Conservation (phyloP, 2,113 vertebrate species). For the Phyllopteryx taeniolatus region DNA sequence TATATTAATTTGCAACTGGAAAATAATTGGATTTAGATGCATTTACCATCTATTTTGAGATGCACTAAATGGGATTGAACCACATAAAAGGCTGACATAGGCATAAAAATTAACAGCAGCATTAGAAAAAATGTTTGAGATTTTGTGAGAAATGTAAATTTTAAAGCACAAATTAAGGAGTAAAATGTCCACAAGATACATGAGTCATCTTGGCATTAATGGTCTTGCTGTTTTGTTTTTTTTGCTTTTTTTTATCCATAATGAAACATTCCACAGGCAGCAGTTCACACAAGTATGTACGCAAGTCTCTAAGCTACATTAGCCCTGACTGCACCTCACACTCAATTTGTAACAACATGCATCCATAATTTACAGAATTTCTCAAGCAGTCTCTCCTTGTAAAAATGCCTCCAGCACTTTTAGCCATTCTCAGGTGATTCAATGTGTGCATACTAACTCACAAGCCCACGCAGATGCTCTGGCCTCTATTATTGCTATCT, state of each 20-base stretch:
- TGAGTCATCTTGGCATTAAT: slow-evolving; percentile 3
- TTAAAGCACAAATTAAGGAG: not conserved
- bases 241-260: not conserved
- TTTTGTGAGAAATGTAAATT: not conserved
- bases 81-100: no score
- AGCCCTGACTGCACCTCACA: not conserved
- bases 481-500: not conserved
- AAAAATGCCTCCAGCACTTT: not conserved
- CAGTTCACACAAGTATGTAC: not conserved
- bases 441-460: no score
- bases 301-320: not conserved
- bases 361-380: slow-evolving; percentile 8
- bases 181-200: not conserved
- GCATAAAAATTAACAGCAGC: no score
- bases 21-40: no score
- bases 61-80: no score
- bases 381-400: not conserved
- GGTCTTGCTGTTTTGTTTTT: not conserved
- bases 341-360: slow-evolving; percentile 4
- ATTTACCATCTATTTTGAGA: no score
- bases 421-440: not conserved
- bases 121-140: no score
- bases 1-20: no score
- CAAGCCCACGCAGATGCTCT: not conserved
- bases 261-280: not conserved